A percentile compares a stretch with the other conserved stretches of the same genome.
These are phyloP conservation scores for Lycia hirtaria DNA, from an alignment of 2,888 invertebrate species.

Conservation along the genomic window DNA sequence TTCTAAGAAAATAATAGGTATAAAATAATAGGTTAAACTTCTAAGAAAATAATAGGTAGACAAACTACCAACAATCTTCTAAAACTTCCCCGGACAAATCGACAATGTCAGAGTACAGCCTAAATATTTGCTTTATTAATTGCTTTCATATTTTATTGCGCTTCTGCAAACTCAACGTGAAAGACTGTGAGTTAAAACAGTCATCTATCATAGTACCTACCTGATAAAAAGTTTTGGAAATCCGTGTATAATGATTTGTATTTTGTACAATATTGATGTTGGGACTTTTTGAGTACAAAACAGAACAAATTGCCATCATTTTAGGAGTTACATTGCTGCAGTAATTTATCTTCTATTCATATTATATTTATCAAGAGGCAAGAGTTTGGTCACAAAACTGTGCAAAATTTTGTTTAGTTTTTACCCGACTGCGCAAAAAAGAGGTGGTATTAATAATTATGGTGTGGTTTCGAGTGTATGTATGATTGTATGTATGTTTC, in stretches of 20 bases:
- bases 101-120: background rate
- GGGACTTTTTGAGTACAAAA: background rate
- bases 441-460: no score
- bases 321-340: no score
- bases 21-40: background rate
- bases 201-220: slow-evolving; percentile 5
- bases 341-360: no score
- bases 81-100: background rate
- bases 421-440: no score
- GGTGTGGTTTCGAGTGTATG: no score
- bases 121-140: slow-evolving; percentile 8
- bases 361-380: no score
- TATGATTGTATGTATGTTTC: no score
- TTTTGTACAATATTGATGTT: slow-evolving; percentile 7
- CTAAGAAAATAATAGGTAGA: background rate
- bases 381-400: no score
- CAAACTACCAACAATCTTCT: background rate
- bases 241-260: slow-evolving; percentile 8
- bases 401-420: no score
- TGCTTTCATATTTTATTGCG: slow-evolving; percentile 9
- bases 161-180: background rate
- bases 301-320: background rate
- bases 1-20: no score
- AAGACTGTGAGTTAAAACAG: slow-evolving; percentile 5
- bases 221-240: slow-evolving; percentile 23